Evolutionary conservation across 1,140 invertebrate genomes (phyloP).

Genomic region (Agrypnia vestita): DNA sequence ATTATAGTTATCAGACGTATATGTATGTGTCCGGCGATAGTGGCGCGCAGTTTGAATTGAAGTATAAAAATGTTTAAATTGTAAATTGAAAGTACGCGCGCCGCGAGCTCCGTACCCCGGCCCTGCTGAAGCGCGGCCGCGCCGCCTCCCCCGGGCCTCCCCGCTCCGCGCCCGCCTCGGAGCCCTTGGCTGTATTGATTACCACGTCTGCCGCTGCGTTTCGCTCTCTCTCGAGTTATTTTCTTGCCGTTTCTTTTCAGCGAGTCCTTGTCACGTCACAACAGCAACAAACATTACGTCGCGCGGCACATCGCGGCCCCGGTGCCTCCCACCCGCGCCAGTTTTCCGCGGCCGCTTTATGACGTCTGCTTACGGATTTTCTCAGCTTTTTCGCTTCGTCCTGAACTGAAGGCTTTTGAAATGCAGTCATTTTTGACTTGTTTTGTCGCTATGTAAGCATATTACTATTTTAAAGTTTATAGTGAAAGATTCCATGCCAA

Average conservation of each 20-base stretch:
- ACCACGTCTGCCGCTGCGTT: slow-evolving; percentile 43
- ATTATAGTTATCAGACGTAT: too few species aligned
- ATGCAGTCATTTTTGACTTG: too few species aligned
- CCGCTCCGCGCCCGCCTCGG: slow-evolving; percentile 1
- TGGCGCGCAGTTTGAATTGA: too few species aligned
- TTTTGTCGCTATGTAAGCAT: neutral
- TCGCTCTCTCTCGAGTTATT: slow-evolving; percentile 28
- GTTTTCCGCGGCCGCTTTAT: neutral
- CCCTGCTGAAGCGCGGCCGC: neutral
- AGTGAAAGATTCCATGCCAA: too few species aligned
- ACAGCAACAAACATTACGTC: slow-evolving; percentile 40
- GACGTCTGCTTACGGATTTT: neutral
- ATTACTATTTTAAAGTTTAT: neutral
- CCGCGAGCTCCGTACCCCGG: neutral
- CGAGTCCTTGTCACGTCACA: slow-evolving; percentile 51
- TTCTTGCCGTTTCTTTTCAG: slow-evolving; percentile 15
- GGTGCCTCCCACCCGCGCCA: neutral
- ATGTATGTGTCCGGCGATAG: too few species aligned
- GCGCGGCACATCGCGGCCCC: neutral
- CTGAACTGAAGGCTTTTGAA: too few species aligned
- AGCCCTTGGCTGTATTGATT: slow-evolving; percentile 36
- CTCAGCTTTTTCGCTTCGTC: neutral
- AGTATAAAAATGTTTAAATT: too few species aligned
- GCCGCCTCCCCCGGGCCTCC: slow-evolving; percentile 7
- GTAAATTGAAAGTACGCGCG: neutral